phyloP scores from a whole-genome alignment of 2,888 invertebrate species.

The Coleophora deauratella region DNA sequence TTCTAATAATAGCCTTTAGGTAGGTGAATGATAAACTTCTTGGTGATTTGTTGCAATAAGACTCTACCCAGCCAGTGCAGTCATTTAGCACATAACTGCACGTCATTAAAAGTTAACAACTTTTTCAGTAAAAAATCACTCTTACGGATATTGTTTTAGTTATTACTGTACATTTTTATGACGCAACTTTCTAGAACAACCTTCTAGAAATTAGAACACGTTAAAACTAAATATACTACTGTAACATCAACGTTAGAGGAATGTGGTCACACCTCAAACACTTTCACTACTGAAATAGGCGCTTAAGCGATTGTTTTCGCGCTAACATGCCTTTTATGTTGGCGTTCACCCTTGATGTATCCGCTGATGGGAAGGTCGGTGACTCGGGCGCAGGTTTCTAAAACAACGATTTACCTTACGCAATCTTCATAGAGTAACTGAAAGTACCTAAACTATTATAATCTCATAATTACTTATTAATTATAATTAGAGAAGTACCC shows the following conservation, averaged over 20 bases:
- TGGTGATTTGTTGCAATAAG: no score
- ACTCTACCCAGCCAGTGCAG: no score
- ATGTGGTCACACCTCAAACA: constrained; percentile 17
- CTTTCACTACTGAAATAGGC: constrained; percentile 43
- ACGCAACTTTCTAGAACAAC: constrained; percentile 1
- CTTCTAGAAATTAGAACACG: background rate
- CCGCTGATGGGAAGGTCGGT: constrained; percentile 52
- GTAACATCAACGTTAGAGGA: background rate
- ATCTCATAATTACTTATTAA: no score
- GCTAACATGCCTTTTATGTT: constrained; percentile 41
- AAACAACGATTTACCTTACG: constrained; percentile 22
- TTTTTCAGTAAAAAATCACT: no score
- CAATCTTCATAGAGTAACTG: constrained; percentile 3
- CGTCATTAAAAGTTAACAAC: no score
- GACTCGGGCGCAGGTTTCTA: constrained; percentile 38
- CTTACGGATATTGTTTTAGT: no score
- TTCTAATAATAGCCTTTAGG: no score
- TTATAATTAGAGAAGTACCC: no score
- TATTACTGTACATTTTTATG: background rate
- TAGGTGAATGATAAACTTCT: no score
- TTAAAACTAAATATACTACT: background rate
- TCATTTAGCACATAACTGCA: no score
- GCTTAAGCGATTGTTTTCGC: constrained; percentile 35
- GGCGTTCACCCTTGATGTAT: constrained; percentile 38
- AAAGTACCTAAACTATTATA: no score